These are phyloP conservation scores for Nomada flava DNA, from an alignment of 2,888 invertebrate genomes.

Conservation along the genomic window DNA sequence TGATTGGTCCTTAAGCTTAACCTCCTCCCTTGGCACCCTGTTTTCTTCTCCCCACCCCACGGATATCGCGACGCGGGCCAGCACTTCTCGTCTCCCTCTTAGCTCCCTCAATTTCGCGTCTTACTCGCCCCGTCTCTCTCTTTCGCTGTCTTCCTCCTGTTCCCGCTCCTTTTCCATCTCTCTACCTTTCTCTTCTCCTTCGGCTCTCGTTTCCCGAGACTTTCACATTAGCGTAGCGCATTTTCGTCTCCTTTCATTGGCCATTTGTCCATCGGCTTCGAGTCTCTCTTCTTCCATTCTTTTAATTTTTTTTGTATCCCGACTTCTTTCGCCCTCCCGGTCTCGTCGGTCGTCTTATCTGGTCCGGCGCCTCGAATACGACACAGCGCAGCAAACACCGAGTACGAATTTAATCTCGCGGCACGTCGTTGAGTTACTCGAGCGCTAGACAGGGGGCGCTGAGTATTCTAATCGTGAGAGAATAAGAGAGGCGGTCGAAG, in stretches of 20 bases:
- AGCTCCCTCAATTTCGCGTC: conserved; percentile 57
- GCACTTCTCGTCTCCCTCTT: conserved; percentile 67
- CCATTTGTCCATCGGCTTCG: conserved; percentile 48
- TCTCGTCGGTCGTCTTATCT: conserved; percentile 66
- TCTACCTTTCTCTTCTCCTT: conserved; percentile 16
- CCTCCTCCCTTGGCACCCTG: conserved; percentile 81
- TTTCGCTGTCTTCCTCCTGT: conserved; percentile 6
- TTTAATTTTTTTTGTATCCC: neutral
- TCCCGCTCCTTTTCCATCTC: conserved; percentile 1
- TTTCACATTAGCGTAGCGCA: neutral
- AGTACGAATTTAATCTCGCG: conserved; percentile 82
- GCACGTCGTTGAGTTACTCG: conserved; percentile 80
- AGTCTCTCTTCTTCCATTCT: conserved; percentile 36
- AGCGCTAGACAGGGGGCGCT: conserved; percentile 81
- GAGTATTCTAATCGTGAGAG: conserved; percentile 61
- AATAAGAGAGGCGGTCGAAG: conserved; percentile 66
- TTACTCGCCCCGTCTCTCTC: conserved; percentile 54
- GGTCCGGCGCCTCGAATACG: conserved; percentile 57
- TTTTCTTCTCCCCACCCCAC: conserved; percentile 70
- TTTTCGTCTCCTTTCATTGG: conserved; percentile 17
- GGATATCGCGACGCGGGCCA: conserved; percentile 28
- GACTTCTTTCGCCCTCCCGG: neutral
- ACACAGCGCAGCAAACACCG: conserved; percentile 60
- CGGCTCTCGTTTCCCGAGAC: neutral
- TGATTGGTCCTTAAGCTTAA: conserved; percentile 86